Base-by-base conservation (phyloP, 1,140 invertebrate genomes). In the Octopus bimaculoides region DNA sequence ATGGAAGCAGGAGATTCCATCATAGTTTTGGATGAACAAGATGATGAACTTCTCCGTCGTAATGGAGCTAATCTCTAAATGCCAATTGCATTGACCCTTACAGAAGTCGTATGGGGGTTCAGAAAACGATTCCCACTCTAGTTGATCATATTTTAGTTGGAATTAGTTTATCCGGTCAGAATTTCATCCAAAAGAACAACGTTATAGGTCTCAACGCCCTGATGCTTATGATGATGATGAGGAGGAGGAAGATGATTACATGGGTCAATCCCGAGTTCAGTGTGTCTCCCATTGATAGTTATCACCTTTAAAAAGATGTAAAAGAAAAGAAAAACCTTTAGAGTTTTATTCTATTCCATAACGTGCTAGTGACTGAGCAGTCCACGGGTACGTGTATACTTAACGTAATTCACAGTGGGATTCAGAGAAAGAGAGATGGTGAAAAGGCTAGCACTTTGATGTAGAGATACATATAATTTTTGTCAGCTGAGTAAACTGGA, bases 61-160 rank as follows among this genome's bases (percentile, higher is more conserved):
- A 93, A 93, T 41, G 94, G 94, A 8, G 93, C 93, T 84, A 96
- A 99, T 92, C 91, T 99, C 17, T 93, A 98, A 77, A 93, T 98
- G 91, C 92, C 94, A 80, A 88, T 92, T 86, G 89, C 91, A 61
- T 91, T 99, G 80, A 93, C 95, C 84, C 90, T 99, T 26, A 95
- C 96, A 0, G 98, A 99, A 89, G 93, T 97, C 8, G 90, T 99
- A 14, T 99, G 98, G 98, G 98, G 12, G 99, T 98, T 91, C 95
- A 97, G 85, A 97, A 96, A 88, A 93, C 95, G 5, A 95, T 99
- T 78, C 93, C 93, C 79, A 99, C 98, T 14, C 90, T 99, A n/a
- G 98, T 99, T 89, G 93, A 95, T 81, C 93, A 98, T 86, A 94
- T 94, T 89, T 92, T 99, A 80, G 92, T 98, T n/a, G 93, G 99